A percentile compares a stretch with the other conserved stretches of the same genome.
phyloP scores from a whole-genome alignment of 2,113 vertebrate genomes.

The Nycticebus coucang region DNA sequence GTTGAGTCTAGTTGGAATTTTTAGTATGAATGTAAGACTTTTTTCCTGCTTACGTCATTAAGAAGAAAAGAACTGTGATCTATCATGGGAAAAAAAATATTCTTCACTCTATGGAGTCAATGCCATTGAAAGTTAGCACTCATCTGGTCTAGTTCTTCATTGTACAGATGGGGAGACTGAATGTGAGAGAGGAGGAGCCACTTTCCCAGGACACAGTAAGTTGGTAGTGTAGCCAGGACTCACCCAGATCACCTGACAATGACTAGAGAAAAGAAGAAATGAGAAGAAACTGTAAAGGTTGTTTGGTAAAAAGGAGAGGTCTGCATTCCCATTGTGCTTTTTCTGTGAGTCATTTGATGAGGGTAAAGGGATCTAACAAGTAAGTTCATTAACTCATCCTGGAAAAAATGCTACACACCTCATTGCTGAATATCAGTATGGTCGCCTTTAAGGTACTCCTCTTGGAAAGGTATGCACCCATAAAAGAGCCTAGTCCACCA shows the following conservation, averaged over 20 bases:
- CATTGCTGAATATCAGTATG: too few species aligned
- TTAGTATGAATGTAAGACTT: constrained; percentile 84
- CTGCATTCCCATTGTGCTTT: constrained; percentile 36
- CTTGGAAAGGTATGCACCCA: too few species aligned
- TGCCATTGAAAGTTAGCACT: neutral
- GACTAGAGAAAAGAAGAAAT: neutral
- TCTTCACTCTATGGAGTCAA: neutral
- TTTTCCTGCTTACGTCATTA: constrained; percentile 81
- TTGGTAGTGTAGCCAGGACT: neutral
- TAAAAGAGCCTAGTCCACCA: too few species aligned
- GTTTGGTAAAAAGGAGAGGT: neutral
- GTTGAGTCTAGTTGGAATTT: constrained; percentile 77
- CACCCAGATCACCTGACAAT: neutral
- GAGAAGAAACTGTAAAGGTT: neutral
- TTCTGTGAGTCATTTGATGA: neutral
- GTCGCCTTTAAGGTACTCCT: too few species aligned
- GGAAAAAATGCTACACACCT: too few species aligned
- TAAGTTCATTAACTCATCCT: too few species aligned
- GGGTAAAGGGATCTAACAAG: too few species aligned
- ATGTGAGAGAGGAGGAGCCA: neutral
- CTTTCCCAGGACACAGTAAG: neutral
- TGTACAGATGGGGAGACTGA: neutral
- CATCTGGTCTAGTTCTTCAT: neutral
- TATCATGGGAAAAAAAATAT: neutral
- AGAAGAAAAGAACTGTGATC: constrained; percentile 83